Percentiles rank a stretch among this genome's conserved stretches.
Conservation (phyloP, 2,797 vertebrate genomes). For the Alexandromys oeconomus region DNA sequence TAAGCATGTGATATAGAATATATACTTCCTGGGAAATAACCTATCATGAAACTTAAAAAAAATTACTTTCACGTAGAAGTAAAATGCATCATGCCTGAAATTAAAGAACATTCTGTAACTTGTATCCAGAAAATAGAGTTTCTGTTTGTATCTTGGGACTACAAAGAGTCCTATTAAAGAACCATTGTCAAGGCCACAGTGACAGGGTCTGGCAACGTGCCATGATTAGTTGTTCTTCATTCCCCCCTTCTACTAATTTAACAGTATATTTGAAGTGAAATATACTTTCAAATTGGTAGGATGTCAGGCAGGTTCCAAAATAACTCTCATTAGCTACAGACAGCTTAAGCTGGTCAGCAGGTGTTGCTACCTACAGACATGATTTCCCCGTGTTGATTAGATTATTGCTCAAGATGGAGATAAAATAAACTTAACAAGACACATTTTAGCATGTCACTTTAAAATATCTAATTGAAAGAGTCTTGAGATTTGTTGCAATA, state of each 20-base stretch:
- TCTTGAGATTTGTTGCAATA: conserved; percentile 23
- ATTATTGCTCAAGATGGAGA: neutral
- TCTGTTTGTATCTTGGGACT: neutral
- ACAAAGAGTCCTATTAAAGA: neutral
- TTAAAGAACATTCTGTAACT: neutral
- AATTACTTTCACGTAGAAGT: neutral
- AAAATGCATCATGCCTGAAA: neutral
- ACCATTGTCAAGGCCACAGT: neutral
- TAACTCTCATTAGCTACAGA: conserved; percentile 56
- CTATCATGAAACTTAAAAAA: neutral
- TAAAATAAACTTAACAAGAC: conserved; percentile 44
- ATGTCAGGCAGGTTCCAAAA: conserved; percentile 63
- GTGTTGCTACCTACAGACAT: conserved; percentile 18
- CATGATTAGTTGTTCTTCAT: neutral
- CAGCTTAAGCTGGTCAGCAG: conserved; percentile 42
- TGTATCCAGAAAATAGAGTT: neutral
- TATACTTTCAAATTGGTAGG: conserved; percentile 55
- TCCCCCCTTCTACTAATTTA: conserved; percentile 40
- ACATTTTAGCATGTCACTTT: conserved; percentile 24
- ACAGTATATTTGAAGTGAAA: conserved; percentile 43
- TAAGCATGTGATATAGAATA: neutral
- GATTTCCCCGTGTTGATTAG: conserved; percentile 21
- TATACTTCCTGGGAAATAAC: neutral
- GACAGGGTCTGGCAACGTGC: neutral
- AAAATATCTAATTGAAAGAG: conserved; percentile 37